Evolutionary conservation across 1,140 invertebrate genomes (phyloP).

Genomic region (Bilobella aurantiaca): DNA sequence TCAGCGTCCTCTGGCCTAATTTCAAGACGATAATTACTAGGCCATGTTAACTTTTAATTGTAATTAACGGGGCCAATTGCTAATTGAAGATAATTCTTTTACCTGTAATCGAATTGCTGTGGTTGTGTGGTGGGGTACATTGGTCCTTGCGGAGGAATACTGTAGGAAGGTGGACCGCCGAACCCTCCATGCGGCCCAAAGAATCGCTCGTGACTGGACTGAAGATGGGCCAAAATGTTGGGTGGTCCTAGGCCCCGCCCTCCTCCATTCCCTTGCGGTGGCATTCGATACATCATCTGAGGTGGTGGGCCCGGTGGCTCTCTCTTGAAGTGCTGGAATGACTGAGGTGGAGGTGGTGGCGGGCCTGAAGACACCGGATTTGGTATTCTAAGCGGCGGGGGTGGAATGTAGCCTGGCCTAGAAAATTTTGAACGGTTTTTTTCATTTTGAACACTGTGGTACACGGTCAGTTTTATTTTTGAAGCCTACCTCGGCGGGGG

Average conservation of each 20-base stretch:
- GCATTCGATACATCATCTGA: conserved; percentile 21
- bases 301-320: conserved; percentile 13
- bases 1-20: conserved; percentile 38
- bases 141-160: conserved; percentile 14
- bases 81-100: conserved; percentile 16
- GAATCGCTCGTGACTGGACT: conserved; percentile 19
- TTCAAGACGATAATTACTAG: too few species aligned
- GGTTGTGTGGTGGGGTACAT: conserved; percentile 15
- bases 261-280: conserved; percentile 13
- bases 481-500: conserved; percentile 24
- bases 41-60: too few species aligned
- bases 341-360: conserved; percentile 24
- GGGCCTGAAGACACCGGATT: conserved; percentile 18
- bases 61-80: conserved; percentile 37
- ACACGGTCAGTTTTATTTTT: too few species aligned
- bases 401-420: conserved; percentile 21
- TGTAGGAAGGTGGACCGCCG: conserved; percentile 14
- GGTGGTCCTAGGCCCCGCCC: neutral
- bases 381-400: conserved; percentile 27
- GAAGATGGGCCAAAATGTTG: conserved; percentile 8
- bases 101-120: conserved; percentile 25
- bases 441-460: too few species aligned
- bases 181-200: conserved; percentile 17
- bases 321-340: conserved; percentile 31
- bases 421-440: too few species aligned